phyloP scores from a whole-genome alignment of 2,888 invertebrate genomes.

The Oegoconia quadripuncta region DNA sequence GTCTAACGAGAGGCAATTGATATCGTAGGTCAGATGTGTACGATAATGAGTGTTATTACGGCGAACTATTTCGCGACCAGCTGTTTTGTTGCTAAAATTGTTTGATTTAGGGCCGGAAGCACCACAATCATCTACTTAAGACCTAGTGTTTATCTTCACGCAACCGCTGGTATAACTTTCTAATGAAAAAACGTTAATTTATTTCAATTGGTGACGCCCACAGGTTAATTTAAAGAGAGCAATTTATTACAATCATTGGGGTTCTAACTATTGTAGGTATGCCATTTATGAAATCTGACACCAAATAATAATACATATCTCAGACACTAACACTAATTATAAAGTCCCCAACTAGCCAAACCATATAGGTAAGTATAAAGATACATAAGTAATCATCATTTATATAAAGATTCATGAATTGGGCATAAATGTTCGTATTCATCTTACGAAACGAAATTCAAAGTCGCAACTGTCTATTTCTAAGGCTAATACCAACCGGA shows the following conservation, averaged over 20 bases:
- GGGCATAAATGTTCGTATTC: too few relatives aligned
- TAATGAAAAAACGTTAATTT: slow-evolving; percentile 38
- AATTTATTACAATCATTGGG: slow-evolving; percentile 9
- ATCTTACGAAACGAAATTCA: too few relatives aligned
- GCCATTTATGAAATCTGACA: too few relatives aligned
- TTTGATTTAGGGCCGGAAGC: slow-evolving; percentile 46
- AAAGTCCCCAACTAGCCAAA: too few relatives aligned
- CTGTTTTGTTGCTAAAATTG: slow-evolving; percentile 28
- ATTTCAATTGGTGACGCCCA: slow-evolving; percentile 29
- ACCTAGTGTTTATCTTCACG: slow-evolving; percentile 38
- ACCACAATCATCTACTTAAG: slow-evolving; percentile 27
- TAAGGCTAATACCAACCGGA: too few relatives aligned
- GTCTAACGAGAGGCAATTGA: slow-evolving; percentile 38
- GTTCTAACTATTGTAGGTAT: too few relatives aligned
- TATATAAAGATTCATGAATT: too few relatives aligned
- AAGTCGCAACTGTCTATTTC: too few relatives aligned
- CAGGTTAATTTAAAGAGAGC: slow-evolving; percentile 1
- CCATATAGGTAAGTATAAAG: too few relatives aligned
- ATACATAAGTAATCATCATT: too few relatives aligned
- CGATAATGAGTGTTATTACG: slow-evolving; percentile 38
- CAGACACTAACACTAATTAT: too few relatives aligned
- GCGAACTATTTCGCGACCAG: slow-evolving; percentile 28
- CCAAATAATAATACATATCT: too few relatives aligned
- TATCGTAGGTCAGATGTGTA: slow-evolving; percentile 24
- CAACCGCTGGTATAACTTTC: slow-evolving; percentile 37